Conservation (phyloP, 2,797 vertebrate genomes). For the Neopelma chrysocephalum region DNA sequence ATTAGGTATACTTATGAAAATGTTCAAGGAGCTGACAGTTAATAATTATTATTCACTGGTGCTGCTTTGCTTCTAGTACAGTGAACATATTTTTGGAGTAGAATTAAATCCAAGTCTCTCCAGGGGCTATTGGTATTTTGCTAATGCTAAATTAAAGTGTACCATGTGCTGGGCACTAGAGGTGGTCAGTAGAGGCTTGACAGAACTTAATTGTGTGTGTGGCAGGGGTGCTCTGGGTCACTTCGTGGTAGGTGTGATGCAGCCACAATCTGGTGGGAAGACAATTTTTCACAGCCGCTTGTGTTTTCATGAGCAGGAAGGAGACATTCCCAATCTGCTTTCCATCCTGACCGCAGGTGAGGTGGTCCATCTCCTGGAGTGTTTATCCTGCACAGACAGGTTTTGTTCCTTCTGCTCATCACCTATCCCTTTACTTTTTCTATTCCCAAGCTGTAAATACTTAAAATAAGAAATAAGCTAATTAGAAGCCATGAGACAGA, state of each 20-base stretch:
- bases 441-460: neutral
- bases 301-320: neutral
- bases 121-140: conserved; percentile 33
- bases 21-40: conserved; percentile 11
- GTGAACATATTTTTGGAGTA: conserved; percentile 17
- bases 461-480: neutral
- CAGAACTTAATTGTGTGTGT: conserved; percentile 28
- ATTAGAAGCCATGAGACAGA: neutral
- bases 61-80: neutral
- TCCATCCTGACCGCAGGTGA: neutral
- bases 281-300: neutral
- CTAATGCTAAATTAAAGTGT: neutral
- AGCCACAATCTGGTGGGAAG: neutral
- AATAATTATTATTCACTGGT: conserved; percentile 18
- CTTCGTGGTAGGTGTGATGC: neutral
- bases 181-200: conserved; percentile 31
- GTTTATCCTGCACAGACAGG: neutral
- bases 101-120: conserved; percentile 22
- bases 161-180: conserved; percentile 9
- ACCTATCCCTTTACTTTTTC: neutral
- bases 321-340: neutral
- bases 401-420: neutral
- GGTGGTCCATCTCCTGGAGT: neutral
- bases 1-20: neutral
- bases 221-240: neutral